Evolutionary conservation across 92 coral and sea anemone species (phyloP).

Genomic region (Palythoa grandiflora): DNA sequence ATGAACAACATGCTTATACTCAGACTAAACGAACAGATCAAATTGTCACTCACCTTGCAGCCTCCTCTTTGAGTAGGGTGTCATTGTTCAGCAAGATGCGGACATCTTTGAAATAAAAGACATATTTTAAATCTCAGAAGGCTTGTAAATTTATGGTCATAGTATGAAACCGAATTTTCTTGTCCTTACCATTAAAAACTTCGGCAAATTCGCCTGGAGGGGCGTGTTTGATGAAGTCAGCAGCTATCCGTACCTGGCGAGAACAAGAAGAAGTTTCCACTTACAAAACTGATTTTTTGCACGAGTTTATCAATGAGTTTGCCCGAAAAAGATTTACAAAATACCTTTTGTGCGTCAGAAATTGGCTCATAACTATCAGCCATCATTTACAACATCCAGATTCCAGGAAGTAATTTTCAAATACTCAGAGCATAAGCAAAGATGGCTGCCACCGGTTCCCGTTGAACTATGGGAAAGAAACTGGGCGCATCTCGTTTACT

Average conservation of each 20-base stretch:
- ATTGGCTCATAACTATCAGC: slow-evolving; percentile 95
- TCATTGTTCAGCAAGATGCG: slow-evolving; percentile 94
- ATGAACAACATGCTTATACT: not conserved
- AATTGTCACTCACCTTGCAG: slow-evolving; percentile 80
- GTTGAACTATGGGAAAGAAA: slow-evolving; percentile 71
- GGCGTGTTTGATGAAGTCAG: slow-evolving; percentile 99
- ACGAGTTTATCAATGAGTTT: slow-evolving; percentile 3
- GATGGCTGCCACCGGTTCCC: slow-evolving; percentile 75
- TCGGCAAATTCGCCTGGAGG: slow-evolving; percentile 99
- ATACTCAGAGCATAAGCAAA: slow-evolving; percentile 59
- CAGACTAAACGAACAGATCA: not conserved
- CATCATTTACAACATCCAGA: slow-evolving; percentile 79
- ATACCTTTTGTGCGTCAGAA: slow-evolving; percentile 94
- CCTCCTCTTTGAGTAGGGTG: slow-evolving; percentile 81
- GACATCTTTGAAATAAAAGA: slow-evolving; percentile 73
- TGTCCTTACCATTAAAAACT: slow-evolving; percentile 93
- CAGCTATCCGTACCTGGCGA: slow-evolving; percentile 95
- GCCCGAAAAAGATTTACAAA: not conserved
- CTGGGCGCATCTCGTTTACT: slow-evolving; percentile 36
- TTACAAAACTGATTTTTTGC: slow-evolving; percentile 13
- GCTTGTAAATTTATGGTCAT: not conserved
- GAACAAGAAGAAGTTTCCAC: slow-evolving; percentile 43
- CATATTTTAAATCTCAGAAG: slow-evolving; percentile 1
- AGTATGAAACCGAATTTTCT: not conserved
- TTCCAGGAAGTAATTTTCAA: slow-evolving; percentile 53